Evolutionary conservation across 2,113 vertebrate genomes (phyloP).

Genomic region (Phoenicopterus ruber): DNA sequence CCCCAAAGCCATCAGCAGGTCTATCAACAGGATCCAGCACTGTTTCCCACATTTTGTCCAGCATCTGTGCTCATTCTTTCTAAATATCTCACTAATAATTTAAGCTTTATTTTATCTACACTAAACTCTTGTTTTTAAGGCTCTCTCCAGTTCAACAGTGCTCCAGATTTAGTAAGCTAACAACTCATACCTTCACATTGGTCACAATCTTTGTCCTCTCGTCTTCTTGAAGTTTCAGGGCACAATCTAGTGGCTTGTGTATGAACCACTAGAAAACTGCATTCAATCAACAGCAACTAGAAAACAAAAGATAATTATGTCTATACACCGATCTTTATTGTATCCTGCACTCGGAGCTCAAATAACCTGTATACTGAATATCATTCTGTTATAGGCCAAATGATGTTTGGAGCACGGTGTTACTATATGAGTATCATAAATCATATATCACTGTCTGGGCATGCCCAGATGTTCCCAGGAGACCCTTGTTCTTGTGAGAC

Average conservation of each 20-base stretch:
- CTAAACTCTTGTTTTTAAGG: background rate
- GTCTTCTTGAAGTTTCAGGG: background rate
- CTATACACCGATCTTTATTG: background rate
- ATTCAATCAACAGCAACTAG: background rate
- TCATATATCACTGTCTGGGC: background rate
- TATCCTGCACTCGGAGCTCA: background rate
- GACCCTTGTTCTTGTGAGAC: background rate
- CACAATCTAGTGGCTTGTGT: background rate
- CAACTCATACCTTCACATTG: background rate
- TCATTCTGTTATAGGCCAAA: background rate
- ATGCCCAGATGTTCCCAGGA: background rate
- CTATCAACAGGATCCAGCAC: background rate
- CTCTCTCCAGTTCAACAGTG: background rate
- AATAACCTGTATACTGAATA: background rate
- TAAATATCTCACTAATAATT: background rate
- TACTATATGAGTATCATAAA: background rate
- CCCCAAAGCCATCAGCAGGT: background rate
- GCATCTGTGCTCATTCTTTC: background rate
- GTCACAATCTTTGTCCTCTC: background rate
- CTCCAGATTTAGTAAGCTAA: background rate
- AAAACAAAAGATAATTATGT: background rate
- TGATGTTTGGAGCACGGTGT: background rate
- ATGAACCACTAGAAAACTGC: background rate
- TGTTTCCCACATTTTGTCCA: background rate
- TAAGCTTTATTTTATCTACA: background rate